Evolutionary conservation across 1,140 invertebrate genomes (phyloP).

Genomic region (Bemisia tabaci): DNA sequence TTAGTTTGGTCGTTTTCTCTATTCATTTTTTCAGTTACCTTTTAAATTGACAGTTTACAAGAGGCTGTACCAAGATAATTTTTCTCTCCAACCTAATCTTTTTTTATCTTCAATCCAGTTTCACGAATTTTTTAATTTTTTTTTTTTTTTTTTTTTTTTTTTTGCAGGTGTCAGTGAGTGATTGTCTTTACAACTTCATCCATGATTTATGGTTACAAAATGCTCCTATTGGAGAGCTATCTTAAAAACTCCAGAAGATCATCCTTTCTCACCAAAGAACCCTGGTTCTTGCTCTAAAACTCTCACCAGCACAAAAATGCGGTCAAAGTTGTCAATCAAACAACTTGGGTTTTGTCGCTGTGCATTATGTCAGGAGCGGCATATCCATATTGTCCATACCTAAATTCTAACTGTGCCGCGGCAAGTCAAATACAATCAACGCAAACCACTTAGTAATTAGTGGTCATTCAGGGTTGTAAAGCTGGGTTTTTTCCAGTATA

Average conservation of each 20-base stretch:
- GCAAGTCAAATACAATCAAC: too few relatives aligned
- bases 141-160: conserved; percentile 18
- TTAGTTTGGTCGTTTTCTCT: too few relatives aligned
- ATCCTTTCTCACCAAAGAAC: not conserved
- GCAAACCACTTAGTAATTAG: too few relatives aligned
- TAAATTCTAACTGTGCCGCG: not conserved
- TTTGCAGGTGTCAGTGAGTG: conserved; percentile 86
- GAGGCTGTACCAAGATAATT: too few relatives aligned
- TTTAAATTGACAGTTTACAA: too few relatives aligned
- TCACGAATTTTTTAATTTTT: not conserved
- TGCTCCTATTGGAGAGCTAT: conserved; percentile 93
- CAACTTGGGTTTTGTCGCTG: not conserved
- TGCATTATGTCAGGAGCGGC: too few relatives aligned
- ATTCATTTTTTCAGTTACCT: too few relatives aligned
- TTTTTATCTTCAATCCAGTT: too few relatives aligned
- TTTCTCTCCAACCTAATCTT: too few relatives aligned
- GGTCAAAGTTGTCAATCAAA: not conserved
- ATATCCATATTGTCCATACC: not conserved
- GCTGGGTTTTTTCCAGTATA: too few relatives aligned
- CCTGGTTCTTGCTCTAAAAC: not conserved
- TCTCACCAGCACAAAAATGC: not conserved
- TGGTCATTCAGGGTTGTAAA: too few relatives aligned
- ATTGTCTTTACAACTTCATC: conserved; percentile 85
- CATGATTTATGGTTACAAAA: conserved; percentile 95
- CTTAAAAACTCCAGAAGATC: conserved; percentile 35